These are phyloP conservation scores for Stichopus chloronotus DNA, from an alignment of 35 echinoderm and acorn worm species.

Conservation along the genomic window DNA sequence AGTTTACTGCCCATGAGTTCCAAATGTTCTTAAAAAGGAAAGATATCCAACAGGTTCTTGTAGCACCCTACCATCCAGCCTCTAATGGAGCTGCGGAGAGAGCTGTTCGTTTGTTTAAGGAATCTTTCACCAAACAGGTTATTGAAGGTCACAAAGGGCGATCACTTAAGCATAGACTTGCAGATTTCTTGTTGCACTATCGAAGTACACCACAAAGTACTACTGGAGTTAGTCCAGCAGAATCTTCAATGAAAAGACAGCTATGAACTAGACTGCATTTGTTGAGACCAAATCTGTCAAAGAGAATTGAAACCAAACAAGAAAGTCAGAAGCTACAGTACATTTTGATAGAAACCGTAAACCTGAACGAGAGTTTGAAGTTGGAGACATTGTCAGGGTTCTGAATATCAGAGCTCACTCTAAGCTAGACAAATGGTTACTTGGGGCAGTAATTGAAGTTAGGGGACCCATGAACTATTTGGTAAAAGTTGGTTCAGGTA, in stretches of 20 bases:
- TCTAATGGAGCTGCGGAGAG: slow-evolving; percentile 61
- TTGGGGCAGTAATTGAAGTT: slow-evolving; percentile 6
- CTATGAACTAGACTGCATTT: slow-evolving; percentile 38
- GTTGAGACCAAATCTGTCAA: slow-evolving; percentile 29
- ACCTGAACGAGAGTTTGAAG: slow-evolving; percentile 28
- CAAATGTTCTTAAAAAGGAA: slow-evolving; percentile 34
- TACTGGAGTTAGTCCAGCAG: slow-evolving; percentile 60
- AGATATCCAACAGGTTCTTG: slow-evolving; percentile 31
- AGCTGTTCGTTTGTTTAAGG: slow-evolving; percentile 47
- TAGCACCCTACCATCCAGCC: slow-evolving; percentile 64
- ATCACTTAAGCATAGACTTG: slow-evolving; percentile 41
- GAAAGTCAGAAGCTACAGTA: slow-evolving; percentile 20
- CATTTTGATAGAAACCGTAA: slow-evolving; percentile 40
- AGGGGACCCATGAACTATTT: slow-evolving; percentile 11
- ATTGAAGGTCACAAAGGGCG: slow-evolving; percentile 7
- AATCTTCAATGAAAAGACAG: slow-evolving; percentile 64
- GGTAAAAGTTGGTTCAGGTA: slow-evolving; percentile 38
- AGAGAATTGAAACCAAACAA: slow-evolving; percentile 4
- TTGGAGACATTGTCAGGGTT: slow-evolving; percentile 18
- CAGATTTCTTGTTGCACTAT: slow-evolving; percentile 43
- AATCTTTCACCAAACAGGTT: slow-evolving; percentile 56
- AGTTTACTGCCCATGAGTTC: slow-evolving; percentile 71
- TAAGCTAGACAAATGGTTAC: slow-evolving; percentile 54
- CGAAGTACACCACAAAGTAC: slow-evolving; percentile 65
- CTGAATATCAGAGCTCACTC: slow-evolving; percentile 3